A percentile compares a stretch with the other conserved stretches of the same genome.
phyloP scores from a whole-genome alignment of 2,797 vertebrate species.

The Clarias laeviceps region DNA sequence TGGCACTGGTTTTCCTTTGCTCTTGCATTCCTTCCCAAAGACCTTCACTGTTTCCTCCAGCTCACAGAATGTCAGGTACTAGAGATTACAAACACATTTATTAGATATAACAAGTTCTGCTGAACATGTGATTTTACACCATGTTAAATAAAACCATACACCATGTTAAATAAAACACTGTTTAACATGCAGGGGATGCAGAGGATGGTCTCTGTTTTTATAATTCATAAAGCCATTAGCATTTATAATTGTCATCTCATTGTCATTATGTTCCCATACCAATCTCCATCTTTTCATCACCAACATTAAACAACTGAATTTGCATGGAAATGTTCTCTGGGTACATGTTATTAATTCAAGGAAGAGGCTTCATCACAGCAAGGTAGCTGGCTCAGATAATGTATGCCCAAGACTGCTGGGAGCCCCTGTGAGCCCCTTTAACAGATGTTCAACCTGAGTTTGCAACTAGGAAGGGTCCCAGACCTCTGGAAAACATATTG shows the following conservation, averaged over 20 bases:
- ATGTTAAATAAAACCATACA: not conserved
- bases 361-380: too few relatives aligned
- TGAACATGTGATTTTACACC: not conserved
- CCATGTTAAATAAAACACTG: too few relatives aligned
- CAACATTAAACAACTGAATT: not conserved
- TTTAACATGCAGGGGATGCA: not conserved
- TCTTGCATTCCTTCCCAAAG: slow-evolving; percentile 90
- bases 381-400: too few relatives aligned
- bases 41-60: slow-evolving; percentile 86
- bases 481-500: too few relatives aligned
- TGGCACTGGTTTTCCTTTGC: slow-evolving; percentile 84
- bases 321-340: not conserved
- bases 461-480: too few relatives aligned
- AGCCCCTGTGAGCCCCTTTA: too few relatives aligned
- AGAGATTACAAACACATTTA: slow-evolving; percentile 14
- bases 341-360: not conserved
- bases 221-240: not conserved
- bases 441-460: too few relatives aligned
- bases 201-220: not conserved
- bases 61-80: slow-evolving; percentile 91
- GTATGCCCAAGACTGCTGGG: too few relatives aligned
- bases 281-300: not conserved
- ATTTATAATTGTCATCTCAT: not conserved
- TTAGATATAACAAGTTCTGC: not conserved
- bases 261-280: not conserved